Conservation (phyloP, 2,888 invertebrate genomes). For the Branchipolynoe longqiensis region DNA sequence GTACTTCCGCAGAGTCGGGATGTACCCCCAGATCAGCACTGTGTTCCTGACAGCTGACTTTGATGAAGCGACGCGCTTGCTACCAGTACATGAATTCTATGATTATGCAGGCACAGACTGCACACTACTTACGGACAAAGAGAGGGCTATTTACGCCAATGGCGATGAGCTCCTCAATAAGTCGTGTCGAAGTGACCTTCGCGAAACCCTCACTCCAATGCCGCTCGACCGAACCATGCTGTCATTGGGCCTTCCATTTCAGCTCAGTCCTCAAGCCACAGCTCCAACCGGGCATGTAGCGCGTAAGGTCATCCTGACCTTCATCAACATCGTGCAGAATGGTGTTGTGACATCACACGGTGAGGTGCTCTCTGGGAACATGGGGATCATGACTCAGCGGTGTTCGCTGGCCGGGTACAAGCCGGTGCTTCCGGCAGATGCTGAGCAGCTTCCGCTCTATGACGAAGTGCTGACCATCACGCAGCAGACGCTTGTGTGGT, state of each 20-base stretch:
- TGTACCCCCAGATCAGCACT: constrained; percentile 32
- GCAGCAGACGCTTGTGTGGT: constrained; percentile 52
- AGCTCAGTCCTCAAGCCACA: neutral
- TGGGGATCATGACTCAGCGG: constrained; percentile 45
- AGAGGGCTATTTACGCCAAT: constrained; percentile 48
- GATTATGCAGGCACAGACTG: constrained; percentile 32
- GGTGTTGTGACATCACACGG: constrained; percentile 39
- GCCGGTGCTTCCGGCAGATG: neutral
- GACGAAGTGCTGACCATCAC: constrained; percentile 58
- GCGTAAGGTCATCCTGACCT: constrained; percentile 35
- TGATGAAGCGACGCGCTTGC: neutral
- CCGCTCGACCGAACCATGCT: constrained; percentile 49
- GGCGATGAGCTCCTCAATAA: constrained; percentile 56
- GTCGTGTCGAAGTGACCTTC: neutral
- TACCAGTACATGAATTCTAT: constrained; percentile 23
- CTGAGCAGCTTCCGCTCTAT: constrained; percentile 24
- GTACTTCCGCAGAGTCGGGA: constrained; percentile 25
- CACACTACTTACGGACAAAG: neutral
- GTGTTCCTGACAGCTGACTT: constrained; percentile 27
- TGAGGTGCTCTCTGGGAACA: constrained; percentile 31
- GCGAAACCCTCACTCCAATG: neutral
- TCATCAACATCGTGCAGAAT: constrained; percentile 48
- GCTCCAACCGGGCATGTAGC: constrained; percentile 27
- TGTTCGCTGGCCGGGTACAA: constrained; percentile 22
- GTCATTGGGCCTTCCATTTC: constrained; percentile 40